A percentile compares a stretch with the other conserved stretches of the same genome.
phyloP scores from a whole-genome alignment of 2,113 vertebrate species.

The Channa argus region DNA sequence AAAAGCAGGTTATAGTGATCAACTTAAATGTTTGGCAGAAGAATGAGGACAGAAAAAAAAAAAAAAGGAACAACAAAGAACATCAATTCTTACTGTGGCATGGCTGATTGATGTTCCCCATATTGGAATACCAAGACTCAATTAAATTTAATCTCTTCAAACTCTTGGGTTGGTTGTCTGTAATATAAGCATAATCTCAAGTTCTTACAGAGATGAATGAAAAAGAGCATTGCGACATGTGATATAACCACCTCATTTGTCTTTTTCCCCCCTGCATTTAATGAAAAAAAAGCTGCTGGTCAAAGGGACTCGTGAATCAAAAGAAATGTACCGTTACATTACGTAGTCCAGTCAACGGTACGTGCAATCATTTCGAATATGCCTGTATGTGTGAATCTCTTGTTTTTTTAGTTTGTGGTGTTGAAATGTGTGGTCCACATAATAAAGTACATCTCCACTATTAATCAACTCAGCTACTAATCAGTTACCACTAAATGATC shows the following conservation, averaged over 20 bases:
- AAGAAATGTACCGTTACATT: no score
- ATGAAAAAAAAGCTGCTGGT: neutral
- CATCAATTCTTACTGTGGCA: neutral
- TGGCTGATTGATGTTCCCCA: neutral
- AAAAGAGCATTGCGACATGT: constrained; percentile 13
- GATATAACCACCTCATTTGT: constrained; percentile 3
- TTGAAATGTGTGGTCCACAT: no score
- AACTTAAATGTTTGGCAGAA: neutral
- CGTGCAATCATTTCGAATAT: no score
- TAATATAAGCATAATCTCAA: neutral
- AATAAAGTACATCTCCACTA: no score
- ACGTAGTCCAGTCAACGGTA: no score
- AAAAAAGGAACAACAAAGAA: neutral
- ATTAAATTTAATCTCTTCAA: neutral
- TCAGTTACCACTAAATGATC: no score
- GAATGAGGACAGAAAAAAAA: neutral
- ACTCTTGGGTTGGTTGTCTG: neutral
- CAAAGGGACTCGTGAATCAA: no score
- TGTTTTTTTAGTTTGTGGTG: no score
- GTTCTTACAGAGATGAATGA: neutral
- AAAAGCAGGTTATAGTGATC: neutral
- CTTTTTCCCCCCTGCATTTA: neutral
- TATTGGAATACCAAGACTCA: neutral
- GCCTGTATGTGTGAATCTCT: no score
- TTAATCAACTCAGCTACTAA: no score